phyloP scores from a whole-genome alignment of 2,113 vertebrate genomes.

The Phrynosoma blainvillii region DNA sequence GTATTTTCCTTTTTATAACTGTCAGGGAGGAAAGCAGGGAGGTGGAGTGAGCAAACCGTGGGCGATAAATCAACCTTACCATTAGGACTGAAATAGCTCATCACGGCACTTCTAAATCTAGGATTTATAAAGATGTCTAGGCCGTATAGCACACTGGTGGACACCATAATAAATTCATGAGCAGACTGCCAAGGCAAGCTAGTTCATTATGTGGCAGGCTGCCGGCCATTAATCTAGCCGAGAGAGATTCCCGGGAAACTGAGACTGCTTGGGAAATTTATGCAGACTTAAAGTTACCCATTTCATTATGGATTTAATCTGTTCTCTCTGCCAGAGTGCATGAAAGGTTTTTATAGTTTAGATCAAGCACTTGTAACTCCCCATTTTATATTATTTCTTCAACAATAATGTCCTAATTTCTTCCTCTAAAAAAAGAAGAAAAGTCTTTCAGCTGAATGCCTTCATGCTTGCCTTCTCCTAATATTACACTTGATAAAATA shows the following conservation, averaged over 20 bases:
- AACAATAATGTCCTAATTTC: slow-evolving; percentile 78
- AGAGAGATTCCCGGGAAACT: slow-evolving; percentile 87
- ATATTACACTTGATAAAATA: slow-evolving; percentile 84
- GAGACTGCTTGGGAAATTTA: slow-evolving; percentile 86
- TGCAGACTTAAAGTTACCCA: slow-evolving; percentile 93
- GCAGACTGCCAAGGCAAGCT: slow-evolving; percentile 92
- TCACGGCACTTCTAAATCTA: slow-evolving; percentile 82
- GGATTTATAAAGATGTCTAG: slow-evolving; percentile 96
- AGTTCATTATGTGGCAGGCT: slow-evolving; percentile 94
- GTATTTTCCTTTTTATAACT: slow-evolving; percentile 83
- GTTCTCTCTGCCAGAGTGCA: slow-evolving; percentile 78
- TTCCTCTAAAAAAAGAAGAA: slow-evolving; percentile 57
- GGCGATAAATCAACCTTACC: slow-evolving; percentile 89
- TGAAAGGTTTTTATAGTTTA: slow-evolving; percentile 81
- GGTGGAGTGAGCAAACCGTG: slow-evolving; percentile 74
- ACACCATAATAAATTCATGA: slow-evolving; percentile 97
- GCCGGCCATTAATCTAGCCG: slow-evolving; percentile 93
- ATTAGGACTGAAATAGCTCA: slow-evolving; percentile 85
- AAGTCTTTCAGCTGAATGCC: slow-evolving; percentile 60
- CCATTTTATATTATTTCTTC: slow-evolving; percentile 81
- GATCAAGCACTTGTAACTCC: slow-evolving; percentile 82
- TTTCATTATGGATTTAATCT: slow-evolving; percentile 97
- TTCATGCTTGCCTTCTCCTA: slow-evolving; percentile 73
- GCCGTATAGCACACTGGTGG: slow-evolving; percentile 91
- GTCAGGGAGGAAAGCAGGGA: slow-evolving; percentile 77